Conservation (phyloP, 2,113 vertebrate genomes). For the Anser brachyrhynchus region DNA sequence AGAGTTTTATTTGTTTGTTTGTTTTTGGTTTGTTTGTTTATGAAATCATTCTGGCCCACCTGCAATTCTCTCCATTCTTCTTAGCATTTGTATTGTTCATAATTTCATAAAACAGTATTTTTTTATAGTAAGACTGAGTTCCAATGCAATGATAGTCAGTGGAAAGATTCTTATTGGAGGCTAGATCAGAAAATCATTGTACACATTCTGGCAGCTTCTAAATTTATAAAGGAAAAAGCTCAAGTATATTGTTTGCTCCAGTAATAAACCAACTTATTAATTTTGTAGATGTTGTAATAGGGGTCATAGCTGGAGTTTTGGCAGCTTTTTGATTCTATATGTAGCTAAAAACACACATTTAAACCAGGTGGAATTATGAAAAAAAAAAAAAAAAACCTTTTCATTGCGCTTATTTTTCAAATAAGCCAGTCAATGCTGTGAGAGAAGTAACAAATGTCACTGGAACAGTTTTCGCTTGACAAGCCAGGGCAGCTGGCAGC, state of each 20-base stretch:
- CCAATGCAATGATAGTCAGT: background rate
- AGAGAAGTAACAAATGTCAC: background rate
- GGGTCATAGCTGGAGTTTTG: background rate
- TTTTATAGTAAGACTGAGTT: background rate
- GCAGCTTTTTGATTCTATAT: background rate
- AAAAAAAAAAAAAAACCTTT: background rate
- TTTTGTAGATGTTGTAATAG: slow-evolving; percentile 1
- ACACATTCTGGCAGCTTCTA: background rate
- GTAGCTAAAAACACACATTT: background rate
- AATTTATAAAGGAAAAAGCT: slow-evolving; percentile 19
- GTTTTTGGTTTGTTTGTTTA: no score
- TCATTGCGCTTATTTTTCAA: background rate
- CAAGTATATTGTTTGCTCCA: background rate
- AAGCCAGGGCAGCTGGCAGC: background rate
- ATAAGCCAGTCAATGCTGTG: background rate
- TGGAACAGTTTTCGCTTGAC: background rate
- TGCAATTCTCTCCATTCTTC: background rate
- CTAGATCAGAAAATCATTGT: background rate
- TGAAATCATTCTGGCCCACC: background rate
- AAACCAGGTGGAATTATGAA: slow-evolving; percentile 1
- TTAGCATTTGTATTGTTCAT: background rate
- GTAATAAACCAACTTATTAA: background rate
- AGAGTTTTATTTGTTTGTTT: background rate
- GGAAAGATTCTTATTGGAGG: background rate
- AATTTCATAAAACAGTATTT: background rate